Conservation (phyloP, 2,113 vertebrate genomes). For the Aegithalos caudatus region DNA sequence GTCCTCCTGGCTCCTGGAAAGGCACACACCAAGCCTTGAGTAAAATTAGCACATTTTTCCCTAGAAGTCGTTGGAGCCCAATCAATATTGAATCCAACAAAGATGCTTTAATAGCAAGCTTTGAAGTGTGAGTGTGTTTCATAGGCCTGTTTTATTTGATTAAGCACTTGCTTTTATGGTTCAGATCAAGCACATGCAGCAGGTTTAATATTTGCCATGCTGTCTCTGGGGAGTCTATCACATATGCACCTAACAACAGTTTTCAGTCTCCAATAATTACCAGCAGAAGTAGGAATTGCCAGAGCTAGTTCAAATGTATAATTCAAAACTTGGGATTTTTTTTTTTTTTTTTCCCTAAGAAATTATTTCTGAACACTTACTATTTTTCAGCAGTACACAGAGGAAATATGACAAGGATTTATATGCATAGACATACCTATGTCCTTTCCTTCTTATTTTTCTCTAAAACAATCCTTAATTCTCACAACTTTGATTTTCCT, state of each 20-base stretch:
- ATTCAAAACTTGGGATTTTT: background rate
- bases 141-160: background rate
- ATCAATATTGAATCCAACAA: background rate
- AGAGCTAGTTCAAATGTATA: background rate
- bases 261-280: background rate
- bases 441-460: background rate
- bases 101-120: background rate
- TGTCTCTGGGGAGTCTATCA: background rate
- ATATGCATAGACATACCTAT: background rate
- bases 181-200: conserved; percentile 16
- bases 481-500: background rate
- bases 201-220: conserved; percentile 10
- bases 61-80: background rate
- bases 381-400: background rate
- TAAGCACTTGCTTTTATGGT: conserved; percentile 33
- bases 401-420: background rate
- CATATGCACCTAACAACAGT: background rate
- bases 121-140: background rate
- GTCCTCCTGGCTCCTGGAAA: background rate
- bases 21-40: background rate
- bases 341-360: no score
- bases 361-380: background rate
- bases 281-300: background rate
- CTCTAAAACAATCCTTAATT: background rate
- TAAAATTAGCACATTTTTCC: background rate